Conservation (phyloP, 2,113 vertebrate species). For the Ceyx margarethae region DNA sequence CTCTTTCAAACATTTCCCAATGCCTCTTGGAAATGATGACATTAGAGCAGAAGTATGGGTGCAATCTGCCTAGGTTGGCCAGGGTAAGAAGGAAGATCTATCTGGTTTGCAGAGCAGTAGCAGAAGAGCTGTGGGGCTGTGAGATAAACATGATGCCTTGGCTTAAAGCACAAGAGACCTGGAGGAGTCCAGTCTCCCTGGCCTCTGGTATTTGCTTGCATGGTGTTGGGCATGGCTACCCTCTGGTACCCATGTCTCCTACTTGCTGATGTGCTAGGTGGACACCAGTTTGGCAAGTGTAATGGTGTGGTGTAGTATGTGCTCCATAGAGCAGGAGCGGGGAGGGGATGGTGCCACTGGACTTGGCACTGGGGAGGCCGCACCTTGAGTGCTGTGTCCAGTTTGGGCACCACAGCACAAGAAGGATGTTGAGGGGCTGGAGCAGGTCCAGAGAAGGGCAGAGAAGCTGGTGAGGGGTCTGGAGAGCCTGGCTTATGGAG, state of each 20-base stretch:
- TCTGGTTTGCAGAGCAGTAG: not conserved
- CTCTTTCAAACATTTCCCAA: not conserved
- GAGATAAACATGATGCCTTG: not conserved
- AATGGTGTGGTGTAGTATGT: no score
- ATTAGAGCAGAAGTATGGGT: not conserved
- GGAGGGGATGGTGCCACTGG: no score
- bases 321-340: no score
- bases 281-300: not conserved
- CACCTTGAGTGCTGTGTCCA: no score
- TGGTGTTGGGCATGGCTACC: not conserved
- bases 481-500: no score
- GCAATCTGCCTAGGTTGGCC: not conserved
- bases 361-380: no score
- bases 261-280: not conserved
- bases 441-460: no score
- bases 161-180: not conserved
- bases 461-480: no score
- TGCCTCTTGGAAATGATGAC: not conserved
- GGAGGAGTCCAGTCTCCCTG: not conserved
- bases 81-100: not conserved
- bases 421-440: no score
- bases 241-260: not conserved
- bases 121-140: not conserved
- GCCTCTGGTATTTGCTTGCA: not conserved
- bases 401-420: no score